Evolutionary conservation across 2,113 vertebrate genomes (phyloP).

Genomic region (Myocastor coypus): DNA sequence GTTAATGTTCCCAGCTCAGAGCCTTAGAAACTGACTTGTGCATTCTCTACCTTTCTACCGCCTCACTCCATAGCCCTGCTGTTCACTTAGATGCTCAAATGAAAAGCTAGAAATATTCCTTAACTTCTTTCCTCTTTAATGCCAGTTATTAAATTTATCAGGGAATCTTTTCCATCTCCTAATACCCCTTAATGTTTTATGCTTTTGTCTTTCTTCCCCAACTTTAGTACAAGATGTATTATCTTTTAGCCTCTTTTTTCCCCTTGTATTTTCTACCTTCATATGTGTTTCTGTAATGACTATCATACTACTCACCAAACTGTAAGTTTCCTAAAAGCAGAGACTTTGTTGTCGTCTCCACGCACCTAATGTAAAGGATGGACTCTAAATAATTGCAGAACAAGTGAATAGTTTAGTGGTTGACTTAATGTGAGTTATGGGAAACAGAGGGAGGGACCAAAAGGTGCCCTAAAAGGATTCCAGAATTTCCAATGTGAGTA

Average conservation of each 20-base stretch:
- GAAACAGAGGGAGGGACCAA: not conserved
- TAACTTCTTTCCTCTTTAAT: conserved; percentile 6
- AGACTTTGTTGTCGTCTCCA: not conserved
- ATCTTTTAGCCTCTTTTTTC: not conserved
- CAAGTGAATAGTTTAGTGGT: not conserved
- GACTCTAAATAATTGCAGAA: conserved; percentile 15
- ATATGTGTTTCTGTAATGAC: not conserved
- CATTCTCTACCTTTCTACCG: not conserved
- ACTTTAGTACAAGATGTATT: not conserved
- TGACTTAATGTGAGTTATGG: not conserved
- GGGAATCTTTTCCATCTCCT: not conserved
- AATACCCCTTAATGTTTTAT: not conserved
- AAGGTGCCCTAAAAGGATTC: not conserved
- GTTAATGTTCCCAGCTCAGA: not conserved
- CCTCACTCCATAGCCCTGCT: not conserved
- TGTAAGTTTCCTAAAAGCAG: not conserved
- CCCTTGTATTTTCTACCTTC: not conserved
- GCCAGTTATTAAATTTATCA: not conserved
- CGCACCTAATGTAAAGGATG: not conserved
- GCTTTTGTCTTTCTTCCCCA: not conserved
- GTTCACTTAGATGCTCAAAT: not conserved
- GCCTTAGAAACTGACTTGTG: not conserved
- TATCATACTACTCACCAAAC: not conserved
- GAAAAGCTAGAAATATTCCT: not conserved
- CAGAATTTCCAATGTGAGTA: conserved; percentile 2